A percentile compares a stretch with the other conserved stretches of the same genome.
Evolutionary conservation across 2,797 vertebrate species (phyloP).

Genomic region (Syngnathus acus): DNA sequence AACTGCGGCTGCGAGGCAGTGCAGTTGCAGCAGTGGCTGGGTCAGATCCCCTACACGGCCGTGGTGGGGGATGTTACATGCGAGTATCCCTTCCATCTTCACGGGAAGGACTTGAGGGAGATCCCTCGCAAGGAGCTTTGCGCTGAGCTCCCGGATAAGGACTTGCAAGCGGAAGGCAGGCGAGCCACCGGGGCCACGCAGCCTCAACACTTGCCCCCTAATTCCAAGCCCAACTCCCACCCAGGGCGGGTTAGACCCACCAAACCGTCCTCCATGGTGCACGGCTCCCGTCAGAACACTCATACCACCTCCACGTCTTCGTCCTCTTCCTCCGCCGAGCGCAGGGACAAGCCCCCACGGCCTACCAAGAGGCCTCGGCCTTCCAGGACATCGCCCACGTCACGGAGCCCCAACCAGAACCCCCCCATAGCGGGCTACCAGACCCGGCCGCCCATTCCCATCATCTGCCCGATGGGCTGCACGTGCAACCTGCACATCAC

Average conservation of each 20-base stretch:
- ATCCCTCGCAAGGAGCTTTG: conserved; percentile 93
- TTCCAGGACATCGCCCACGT: conserved; percentile 78
- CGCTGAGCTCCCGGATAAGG: conserved; percentile 64
- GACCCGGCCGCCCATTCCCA: conserved; percentile 69
- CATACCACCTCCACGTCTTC: conserved; percentile 76
- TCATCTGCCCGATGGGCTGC: conserved; percentile 86
- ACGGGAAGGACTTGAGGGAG: conserved; percentile 95
- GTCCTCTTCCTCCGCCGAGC: conserved; percentile 79
- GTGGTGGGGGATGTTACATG: conserved; percentile 94
- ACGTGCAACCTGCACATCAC: conserved; percentile 88
- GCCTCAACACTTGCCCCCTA: conserved; percentile 54
- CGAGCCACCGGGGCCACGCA: conserved; percentile 43
- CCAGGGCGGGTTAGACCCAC: conserved; percentile 64
- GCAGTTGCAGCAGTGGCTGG: conserved; percentile 92
- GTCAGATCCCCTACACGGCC: conserved; percentile 94
- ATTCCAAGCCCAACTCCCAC: conserved; percentile 54
- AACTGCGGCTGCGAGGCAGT: conserved; percentile 94
- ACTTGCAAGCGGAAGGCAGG: conserved; percentile 63
- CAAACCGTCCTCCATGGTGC: conserved; percentile 84
- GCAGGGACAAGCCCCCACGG: conserved; percentile 70
- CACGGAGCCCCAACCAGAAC: conserved; percentile 82
- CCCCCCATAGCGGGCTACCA: conserved; percentile 74
- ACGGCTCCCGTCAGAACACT: conserved; percentile 86
- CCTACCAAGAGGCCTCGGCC: conserved; percentile 75
- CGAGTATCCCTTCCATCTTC: conserved; percentile 93